phyloP scores from a whole-genome alignment of 2,113 vertebrate species.

The Platycercus adscitus region DNA sequence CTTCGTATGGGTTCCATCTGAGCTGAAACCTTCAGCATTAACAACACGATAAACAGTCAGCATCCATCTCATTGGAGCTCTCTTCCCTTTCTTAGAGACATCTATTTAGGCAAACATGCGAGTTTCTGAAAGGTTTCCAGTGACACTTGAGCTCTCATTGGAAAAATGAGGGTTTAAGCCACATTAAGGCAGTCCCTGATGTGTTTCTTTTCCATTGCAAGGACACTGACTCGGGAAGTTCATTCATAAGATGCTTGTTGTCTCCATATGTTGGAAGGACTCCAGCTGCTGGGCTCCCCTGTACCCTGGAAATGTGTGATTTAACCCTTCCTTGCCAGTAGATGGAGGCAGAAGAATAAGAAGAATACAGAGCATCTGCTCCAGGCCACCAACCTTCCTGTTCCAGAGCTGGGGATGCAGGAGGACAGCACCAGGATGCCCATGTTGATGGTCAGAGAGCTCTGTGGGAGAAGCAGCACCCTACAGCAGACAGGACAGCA shows the following conservation, averaged over 20 bases:
- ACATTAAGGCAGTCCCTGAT: background rate
- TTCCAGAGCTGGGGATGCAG: background rate
- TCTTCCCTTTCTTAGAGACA: background rate
- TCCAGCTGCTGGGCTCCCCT: background rate
- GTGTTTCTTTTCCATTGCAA: slow-evolving; percentile 19
- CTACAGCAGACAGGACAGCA: background rate
- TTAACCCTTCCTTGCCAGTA: slow-evolving; percentile 64
- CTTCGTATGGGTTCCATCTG: background rate
- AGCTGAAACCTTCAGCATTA: background rate
- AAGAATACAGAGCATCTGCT: fast-evolving
- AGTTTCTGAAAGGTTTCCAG: slow-evolving; percentile 55
- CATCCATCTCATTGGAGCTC: background rate
- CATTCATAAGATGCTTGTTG: slow-evolving; percentile 44
- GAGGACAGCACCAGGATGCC: background rate
- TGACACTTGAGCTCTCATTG: slow-evolving; percentile 29
- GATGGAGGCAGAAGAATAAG: background rate
- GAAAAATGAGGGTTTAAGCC: slow-evolving; percentile 57
- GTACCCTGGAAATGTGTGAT: slow-evolving; percentile 30
- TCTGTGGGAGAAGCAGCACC: background rate
- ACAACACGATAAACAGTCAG: background rate
- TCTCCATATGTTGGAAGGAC: slow-evolving; percentile 23
- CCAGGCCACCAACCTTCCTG: background rate
- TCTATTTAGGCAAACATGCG: background rate
- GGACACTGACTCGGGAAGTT: slow-evolving; percentile 23
- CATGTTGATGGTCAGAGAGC: background rate